These are phyloP conservation scores for Himalopsyche kuldschensis DNA, from an alignment of 2,888 invertebrate genomes.

Conservation along the genomic window DNA sequence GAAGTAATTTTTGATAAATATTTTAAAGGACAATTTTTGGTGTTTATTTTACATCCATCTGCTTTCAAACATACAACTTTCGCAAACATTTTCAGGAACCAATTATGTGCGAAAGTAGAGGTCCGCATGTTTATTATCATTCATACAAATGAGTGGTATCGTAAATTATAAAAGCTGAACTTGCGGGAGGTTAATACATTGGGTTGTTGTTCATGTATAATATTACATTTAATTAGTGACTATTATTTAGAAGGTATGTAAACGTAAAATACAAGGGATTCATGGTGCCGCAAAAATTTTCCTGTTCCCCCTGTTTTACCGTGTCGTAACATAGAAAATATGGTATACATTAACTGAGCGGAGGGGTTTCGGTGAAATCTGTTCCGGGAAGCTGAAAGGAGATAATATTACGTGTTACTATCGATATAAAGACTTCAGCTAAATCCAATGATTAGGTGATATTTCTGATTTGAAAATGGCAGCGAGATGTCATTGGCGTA, in stretches of 20 bases:
- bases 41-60: too few species aligned
- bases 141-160: too few species aligned
- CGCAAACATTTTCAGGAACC: too few species aligned
- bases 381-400: neutral
- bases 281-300: neutral
- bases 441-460: conserved; percentile 36
- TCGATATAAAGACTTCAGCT: conserved; percentile 27
- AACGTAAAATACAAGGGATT: conserved; percentile 2
- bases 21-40: too few species aligned
- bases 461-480: conserved; percentile 10
- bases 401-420: neutral
- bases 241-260: neutral
- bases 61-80: too few species aligned
- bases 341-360: too few species aligned
- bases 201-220: neutral
- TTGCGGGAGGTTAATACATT: neutral
- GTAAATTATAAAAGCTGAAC: too few species aligned
- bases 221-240: neutral
- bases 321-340: neutral
- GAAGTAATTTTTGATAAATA: too few species aligned
- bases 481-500: conserved; percentile 10
- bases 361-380: neutral
- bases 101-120: too few species aligned
- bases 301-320: neutral
- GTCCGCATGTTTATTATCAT: too few species aligned